Conservation (phyloP, 2,888 invertebrate genomes). For the Erebia aethiops region DNA sequence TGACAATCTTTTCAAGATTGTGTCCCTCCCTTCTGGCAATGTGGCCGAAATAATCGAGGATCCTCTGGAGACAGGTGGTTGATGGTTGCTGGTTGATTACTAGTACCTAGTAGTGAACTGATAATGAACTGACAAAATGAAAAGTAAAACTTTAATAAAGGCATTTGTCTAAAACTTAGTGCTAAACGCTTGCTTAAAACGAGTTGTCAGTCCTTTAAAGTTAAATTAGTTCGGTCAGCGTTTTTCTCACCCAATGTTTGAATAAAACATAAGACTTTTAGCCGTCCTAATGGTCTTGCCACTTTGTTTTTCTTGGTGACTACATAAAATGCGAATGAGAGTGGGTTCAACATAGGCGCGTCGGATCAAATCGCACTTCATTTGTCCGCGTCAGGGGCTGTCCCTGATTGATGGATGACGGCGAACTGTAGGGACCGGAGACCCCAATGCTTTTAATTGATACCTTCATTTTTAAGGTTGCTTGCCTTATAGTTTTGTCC, state of each 20-base stretch:
- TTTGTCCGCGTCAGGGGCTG: slow-evolving; percentile 75
- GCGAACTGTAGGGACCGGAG: slow-evolving; percentile 50
- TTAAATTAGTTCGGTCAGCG: slow-evolving; percentile 76
- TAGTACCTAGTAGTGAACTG: not conserved
- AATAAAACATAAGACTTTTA: slow-evolving; percentile 79
- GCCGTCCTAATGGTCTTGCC: slow-evolving; percentile 71
- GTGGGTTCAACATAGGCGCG: slow-evolving; percentile 64
- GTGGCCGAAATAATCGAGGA: too few relatives aligned
- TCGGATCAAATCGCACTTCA: slow-evolving; percentile 80
- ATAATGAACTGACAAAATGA: not conserved
- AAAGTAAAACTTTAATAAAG: not conserved
- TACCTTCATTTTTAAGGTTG: slow-evolving; percentile 67
- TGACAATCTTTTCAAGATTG: too few relatives aligned
- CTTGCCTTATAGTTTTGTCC: too few relatives aligned
- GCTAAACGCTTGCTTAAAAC: slow-evolving; percentile 62
- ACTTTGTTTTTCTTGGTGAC: slow-evolving; percentile 73
- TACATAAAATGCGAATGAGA: slow-evolving; percentile 77
- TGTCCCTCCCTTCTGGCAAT: too few relatives aligned
- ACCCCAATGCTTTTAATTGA: slow-evolving; percentile 71
- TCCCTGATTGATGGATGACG: slow-evolving; percentile 71
- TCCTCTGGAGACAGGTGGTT: too few relatives aligned
- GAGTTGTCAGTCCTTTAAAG: slow-evolving; percentile 76
- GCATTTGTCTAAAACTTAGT: slow-evolving; percentile 35
- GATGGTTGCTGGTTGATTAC: too few relatives aligned
- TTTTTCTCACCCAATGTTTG: slow-evolving; percentile 61